Evolutionary conservation across 2,797 vertebrate species (phyloP).

Genomic region (Hydrophis major): DNA sequence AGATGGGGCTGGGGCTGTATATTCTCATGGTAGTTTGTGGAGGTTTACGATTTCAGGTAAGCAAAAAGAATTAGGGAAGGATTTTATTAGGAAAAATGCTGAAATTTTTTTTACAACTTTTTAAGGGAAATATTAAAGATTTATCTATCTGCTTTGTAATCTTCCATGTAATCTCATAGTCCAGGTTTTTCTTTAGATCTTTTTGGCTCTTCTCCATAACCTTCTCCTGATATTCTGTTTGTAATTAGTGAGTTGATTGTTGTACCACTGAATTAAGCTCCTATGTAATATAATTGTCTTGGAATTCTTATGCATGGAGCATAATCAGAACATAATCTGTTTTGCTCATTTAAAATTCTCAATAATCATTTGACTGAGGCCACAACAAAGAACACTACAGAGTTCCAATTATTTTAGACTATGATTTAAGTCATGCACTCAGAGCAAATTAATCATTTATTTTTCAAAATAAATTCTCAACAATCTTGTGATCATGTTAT

Average conservation of each 20-base stretch:
- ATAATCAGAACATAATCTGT: not conserved
- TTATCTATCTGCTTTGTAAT: not conserved
- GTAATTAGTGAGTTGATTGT: not conserved
- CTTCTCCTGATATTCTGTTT: not conserved
- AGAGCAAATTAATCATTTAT: not conserved
- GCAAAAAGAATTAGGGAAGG: not conserved
- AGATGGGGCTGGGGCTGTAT: slow-evolving; percentile 1
- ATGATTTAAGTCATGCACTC: not conserved
- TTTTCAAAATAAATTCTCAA: not conserved
- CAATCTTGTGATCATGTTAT: not conserved
- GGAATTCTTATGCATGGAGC: not conserved
- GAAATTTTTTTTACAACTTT: not conserved
- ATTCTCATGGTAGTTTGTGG: not conserved
- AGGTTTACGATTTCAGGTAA: slow-evolving; percentile 11
- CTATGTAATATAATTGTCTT: not conserved
- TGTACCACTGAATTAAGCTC: not conserved
- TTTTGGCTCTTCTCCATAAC: not conserved
- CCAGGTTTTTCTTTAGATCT: not conserved
- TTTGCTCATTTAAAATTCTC: not conserved
- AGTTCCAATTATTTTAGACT: not conserved
- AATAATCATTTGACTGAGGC: not conserved
- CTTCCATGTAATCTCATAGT: not conserved
- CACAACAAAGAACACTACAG: not conserved
- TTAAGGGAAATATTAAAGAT: not conserved
- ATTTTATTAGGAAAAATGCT: not conserved